Evolutionary conservation across 2,113 vertebrate species (phyloP).

Genomic region (Mormyrus lacerda): DNA sequence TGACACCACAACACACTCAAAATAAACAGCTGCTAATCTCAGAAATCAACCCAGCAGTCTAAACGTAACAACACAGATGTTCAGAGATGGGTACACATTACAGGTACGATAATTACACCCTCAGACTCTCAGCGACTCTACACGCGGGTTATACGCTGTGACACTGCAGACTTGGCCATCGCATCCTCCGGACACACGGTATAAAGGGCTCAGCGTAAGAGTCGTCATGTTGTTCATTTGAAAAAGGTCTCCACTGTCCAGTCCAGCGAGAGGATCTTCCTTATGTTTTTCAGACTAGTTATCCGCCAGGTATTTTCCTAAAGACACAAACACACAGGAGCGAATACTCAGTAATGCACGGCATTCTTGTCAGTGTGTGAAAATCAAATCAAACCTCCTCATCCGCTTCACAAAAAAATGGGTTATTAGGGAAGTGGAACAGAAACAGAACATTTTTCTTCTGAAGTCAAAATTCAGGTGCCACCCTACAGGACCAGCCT

Average conservation of each 20-base stretch:
- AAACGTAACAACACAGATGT: constrained; percentile 56
- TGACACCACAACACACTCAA: constrained; percentile 39
- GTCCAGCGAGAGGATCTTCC: constrained; percentile 39
- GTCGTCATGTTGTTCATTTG: constrained; percentile 30
- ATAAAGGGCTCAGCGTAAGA: constrained; percentile 38
- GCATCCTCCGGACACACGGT: constrained; percentile 44
- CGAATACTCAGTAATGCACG: background rate
- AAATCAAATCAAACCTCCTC: background rate
- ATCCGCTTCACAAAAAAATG: background rate
- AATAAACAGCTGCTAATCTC: constrained; percentile 36
- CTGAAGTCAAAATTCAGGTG: background rate
- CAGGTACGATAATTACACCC: constrained; percentile 95
- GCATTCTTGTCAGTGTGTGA: background rate
- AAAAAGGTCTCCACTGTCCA: constrained; percentile 21
- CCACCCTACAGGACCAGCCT: background rate
- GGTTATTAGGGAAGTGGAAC: background rate
- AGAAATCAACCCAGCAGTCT: constrained; percentile 42
- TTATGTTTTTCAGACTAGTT: constrained; percentile 63
- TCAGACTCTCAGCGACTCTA: constrained; percentile 84
- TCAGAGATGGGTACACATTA: constrained; percentile 79
- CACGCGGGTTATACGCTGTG: constrained; percentile 70
- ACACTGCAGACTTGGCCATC: constrained; percentile 84
- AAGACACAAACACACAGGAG: constrained; percentile 26
- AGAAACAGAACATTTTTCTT: background rate
- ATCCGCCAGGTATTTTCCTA: constrained; percentile 95